phyloP scores from a whole-genome alignment of 2,797 vertebrate genomes.

The Platalea minor region DNA sequence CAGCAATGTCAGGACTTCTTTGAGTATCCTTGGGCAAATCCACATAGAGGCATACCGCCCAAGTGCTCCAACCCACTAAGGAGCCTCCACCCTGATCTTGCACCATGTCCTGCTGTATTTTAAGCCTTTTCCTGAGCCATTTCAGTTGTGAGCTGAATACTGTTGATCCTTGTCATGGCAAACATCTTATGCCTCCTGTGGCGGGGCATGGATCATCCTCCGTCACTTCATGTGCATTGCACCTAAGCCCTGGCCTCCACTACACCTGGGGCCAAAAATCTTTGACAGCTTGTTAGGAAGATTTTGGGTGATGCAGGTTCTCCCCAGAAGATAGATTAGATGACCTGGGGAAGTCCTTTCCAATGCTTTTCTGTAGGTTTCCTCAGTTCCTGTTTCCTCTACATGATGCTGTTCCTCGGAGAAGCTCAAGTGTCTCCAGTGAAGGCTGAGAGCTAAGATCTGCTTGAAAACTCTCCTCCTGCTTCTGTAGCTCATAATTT shows the following conservation, averaged over 20 bases:
- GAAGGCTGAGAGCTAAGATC: background rate
- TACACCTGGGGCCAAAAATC: background rate
- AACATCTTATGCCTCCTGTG: background rate
- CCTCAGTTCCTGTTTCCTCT: background rate
- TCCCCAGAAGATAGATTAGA: background rate
- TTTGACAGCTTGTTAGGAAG: background rate
- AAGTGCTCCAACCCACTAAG: background rate
- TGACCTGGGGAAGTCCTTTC: background rate
- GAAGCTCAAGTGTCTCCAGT: background rate
- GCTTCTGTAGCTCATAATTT: background rate
- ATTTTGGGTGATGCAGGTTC: background rate
- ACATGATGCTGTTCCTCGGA: background rate
- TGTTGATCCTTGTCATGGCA: background rate
- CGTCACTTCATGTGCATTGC: background rate
- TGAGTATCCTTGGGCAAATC: background rate
- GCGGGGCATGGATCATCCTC: background rate
- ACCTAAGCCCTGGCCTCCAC: background rate
- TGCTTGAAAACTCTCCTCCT: background rate
- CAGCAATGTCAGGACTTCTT: background rate
- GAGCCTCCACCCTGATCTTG: background rate
- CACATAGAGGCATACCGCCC: background rate
- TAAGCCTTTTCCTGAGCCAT: background rate
- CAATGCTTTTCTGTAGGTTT: background rate
- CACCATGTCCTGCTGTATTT: background rate
- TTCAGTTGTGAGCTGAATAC: background rate